Conservation (phyloP, 1,140 invertebrate species). For the Diorhabda sublineata region DNA sequence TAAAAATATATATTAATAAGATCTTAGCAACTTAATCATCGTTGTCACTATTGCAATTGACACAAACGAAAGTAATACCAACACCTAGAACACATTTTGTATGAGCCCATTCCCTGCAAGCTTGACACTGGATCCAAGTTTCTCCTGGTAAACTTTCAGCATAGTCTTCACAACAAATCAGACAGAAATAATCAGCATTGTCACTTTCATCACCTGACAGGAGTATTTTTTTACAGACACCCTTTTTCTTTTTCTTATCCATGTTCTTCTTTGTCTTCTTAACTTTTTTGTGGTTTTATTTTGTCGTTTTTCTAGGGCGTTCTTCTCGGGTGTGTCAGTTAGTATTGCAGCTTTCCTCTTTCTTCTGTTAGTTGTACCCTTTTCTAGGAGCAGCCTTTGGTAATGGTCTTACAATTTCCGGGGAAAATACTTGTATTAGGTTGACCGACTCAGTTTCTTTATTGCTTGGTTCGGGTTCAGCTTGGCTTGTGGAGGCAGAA, state of each 20-base stretch:
- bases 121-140: no score
- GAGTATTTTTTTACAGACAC: conserved; percentile 31
- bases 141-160: no score
- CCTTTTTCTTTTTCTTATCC: conserved; percentile 15
- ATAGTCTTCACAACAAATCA: no score
- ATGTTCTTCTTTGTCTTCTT: conserved; percentile 31
- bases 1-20: no score
- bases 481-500: no score
- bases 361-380: conserved; percentile 24
- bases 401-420: conserved; percentile 23
- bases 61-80: no score
- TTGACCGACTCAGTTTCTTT: no score
- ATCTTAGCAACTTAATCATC: no score
- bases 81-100: no score
- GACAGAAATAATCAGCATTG: not conserved
- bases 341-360: conserved; percentile 37
- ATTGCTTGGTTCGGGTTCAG: no score
- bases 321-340: conserved; percentile 35
- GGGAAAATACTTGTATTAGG: conserved; percentile 9
- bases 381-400: conserved; percentile 29
- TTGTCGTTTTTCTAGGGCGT: conserved; percentile 15
- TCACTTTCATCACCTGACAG: conserved; percentile 36
- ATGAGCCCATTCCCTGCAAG: no score
- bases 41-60: no score
- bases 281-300: conserved; percentile 30